A percentile compares a stretch with the other conserved stretches of the same genome.
Evolutionary conservation across 2,888 invertebrate genomes (phyloP).

Genomic region (Elysia crispata): DNA sequence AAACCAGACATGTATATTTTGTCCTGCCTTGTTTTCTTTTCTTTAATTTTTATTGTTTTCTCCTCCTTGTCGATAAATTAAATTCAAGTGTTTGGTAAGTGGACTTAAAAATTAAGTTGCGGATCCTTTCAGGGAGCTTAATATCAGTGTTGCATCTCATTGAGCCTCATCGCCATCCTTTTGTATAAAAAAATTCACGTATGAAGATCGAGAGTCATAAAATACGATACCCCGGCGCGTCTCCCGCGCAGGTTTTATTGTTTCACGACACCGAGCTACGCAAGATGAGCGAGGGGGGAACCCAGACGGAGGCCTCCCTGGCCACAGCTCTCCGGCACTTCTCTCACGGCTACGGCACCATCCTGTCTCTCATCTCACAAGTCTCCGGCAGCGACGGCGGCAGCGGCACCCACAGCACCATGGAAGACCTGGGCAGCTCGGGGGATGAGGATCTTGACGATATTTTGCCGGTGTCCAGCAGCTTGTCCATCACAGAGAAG

Average conservation of each 20-base stretch:
- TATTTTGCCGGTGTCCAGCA: conserved; percentile 39
- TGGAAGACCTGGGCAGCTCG: neutral
- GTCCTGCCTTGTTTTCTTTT: too few relatives aligned
- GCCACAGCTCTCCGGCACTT: conserved; percentile 62
- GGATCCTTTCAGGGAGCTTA: too few relatives aligned
- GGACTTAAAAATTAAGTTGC: too few relatives aligned
- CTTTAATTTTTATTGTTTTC: too few relatives aligned
- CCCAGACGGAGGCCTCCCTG: conserved; percentile 27
- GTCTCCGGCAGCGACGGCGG: neutral
- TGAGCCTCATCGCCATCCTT: too few relatives aligned
- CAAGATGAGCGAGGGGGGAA: conserved; percentile 76
- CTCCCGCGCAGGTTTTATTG: conserved; percentile 78
- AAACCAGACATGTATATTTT: too few relatives aligned
- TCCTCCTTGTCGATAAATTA: too few relatives aligned
- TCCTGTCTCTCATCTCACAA: conserved; percentile 54
- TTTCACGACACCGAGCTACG: conserved; percentile 82
- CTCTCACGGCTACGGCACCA: conserved; percentile 62
- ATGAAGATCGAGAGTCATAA: too few relatives aligned
- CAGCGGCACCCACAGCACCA: neutral
- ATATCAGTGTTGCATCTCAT: too few relatives aligned
- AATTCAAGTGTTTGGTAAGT: too few relatives aligned
- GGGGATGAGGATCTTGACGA: conserved; percentile 43
- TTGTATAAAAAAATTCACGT: too few relatives aligned
- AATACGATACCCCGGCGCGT: neutral
- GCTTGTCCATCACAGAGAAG: conserved; percentile 37